Percentiles rank a stretch among this genome's conserved stretches.
phyloP scores from a whole-genome alignment of 2,113 vertebrate genomes.

The Odontophorus gujanensis region DNA sequence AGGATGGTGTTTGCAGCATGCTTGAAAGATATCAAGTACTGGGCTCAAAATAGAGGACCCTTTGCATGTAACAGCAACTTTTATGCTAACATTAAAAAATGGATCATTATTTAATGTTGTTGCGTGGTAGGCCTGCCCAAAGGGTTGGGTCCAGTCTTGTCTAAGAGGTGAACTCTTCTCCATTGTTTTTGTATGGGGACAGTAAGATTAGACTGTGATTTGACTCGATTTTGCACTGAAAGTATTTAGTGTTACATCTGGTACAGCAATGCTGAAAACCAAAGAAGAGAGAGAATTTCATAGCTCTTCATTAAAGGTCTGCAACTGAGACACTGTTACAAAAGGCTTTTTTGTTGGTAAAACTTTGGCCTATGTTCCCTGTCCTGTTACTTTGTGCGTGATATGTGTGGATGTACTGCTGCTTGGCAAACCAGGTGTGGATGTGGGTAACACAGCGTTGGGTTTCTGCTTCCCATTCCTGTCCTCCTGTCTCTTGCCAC shows the following conservation, averaged over 20 bases:
- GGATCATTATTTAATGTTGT: neutral
- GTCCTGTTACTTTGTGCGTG: rapidly evolving
- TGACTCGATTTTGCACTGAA: neutral
- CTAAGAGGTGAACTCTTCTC: neutral
- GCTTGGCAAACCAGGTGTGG: neutral
- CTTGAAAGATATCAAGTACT: neutral
- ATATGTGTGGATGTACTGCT: neutral
- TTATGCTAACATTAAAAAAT: neutral
- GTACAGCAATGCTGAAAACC: neutral
- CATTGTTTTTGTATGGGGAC: neutral
- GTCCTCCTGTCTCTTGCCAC: neutral
- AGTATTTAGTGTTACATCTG: neutral
- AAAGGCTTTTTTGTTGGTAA: neutral
- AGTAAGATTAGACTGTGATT: neutral
- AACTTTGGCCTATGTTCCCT: neutral
- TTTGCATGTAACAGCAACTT: neutral
- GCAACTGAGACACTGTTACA: neutral
- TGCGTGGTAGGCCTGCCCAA: neutral
- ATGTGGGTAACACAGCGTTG: neutral
- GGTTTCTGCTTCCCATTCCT: neutral
- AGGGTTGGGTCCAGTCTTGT: neutral
- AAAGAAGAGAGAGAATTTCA: neutral
- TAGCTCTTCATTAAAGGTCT: neutral
- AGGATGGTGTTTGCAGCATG: neutral
- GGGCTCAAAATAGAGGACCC: neutral